A percentile compares a stretch with the other conserved stretches of the same genome.
These are phyloP conservation scores for Lycophotia porphyrea DNA, from an alignment of 2,888 invertebrate species.

Conservation along the genomic window DNA sequence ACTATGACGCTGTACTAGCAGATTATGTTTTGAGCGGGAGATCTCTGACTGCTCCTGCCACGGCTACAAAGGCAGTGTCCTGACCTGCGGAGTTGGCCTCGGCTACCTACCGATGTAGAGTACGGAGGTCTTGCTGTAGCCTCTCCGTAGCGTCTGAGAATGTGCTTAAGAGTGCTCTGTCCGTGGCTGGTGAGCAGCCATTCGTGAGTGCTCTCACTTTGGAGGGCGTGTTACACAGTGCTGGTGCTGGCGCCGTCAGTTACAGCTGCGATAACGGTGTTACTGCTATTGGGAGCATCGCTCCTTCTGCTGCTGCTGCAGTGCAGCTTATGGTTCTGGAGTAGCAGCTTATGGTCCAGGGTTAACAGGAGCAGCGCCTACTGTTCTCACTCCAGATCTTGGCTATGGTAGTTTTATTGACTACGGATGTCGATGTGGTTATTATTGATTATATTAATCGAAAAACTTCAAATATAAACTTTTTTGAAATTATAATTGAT, in stretches of 20 bases:
- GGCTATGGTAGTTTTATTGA: neutral
- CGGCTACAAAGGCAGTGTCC: no score
- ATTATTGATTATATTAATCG: no score
- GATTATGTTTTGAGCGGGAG: no score
- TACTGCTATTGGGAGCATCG: constrained; percentile 56
- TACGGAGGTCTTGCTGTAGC: no score
- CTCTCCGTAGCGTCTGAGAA: constrained; percentile 55
- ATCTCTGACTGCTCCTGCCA: no score
- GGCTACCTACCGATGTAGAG: no score
- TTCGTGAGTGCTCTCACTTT: constrained; percentile 73
- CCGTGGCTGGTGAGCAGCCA: constrained; percentile 72
- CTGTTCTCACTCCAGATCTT: no score
- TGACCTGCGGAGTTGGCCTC: no score
- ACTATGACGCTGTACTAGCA: no score
- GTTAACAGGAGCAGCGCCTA: no score
- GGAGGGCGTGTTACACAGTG: constrained; percentile 73
- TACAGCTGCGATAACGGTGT: constrained; percentile 75
- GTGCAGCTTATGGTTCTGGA: constrained; percentile 14
- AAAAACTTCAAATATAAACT: no score
- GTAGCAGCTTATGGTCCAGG: neutral
- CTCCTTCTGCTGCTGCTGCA: constrained; percentile 3
- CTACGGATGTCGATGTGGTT: neutral
- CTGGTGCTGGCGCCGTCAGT: constrained; percentile 71
- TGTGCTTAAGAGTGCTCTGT: constrained; percentile 56
- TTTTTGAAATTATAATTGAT: no score